These are phyloP conservation scores for Carlito syrichta DNA, from an alignment of 2,113 vertebrate genomes.

Conservation along the genomic window DNA sequence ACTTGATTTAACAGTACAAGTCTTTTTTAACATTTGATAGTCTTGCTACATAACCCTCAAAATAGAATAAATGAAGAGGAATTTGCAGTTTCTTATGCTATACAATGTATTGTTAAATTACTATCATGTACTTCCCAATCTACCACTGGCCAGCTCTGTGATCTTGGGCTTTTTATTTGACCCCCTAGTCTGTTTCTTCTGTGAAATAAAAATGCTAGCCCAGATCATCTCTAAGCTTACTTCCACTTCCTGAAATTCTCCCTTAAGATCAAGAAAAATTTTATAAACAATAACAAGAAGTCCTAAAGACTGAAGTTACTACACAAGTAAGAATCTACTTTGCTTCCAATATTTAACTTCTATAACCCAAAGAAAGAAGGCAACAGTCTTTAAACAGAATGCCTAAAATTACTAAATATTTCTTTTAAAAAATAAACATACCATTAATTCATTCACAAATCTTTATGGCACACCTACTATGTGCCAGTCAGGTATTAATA, in stretches of 20 bases:
- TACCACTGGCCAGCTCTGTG: neutral
- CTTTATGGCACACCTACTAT: neutral
- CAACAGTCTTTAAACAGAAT: neutral
- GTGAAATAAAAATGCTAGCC: neutral
- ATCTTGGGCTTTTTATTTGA: neutral
- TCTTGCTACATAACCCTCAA: neutral
- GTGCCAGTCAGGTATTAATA: neutral
- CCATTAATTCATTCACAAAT: neutral
- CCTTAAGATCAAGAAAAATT: neutral
- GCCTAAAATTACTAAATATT: neutral
- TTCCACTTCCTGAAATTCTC: neutral
- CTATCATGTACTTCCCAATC: no score
- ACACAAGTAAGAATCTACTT: neutral
- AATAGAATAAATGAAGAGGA: neutral
- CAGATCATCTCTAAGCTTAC: neutral
- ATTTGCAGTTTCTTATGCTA: neutral
- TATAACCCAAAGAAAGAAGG: neutral
- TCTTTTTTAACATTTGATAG: neutral
- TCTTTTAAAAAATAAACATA: neutral
- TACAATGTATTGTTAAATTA: neutral
- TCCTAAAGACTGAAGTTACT: neutral
- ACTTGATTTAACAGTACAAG: neutral
- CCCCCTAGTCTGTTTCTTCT: neutral
- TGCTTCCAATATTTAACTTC: neutral
- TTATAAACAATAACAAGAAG: neutral